Conservation (phyloP, 2,113 vertebrate species). For the Terrapene triunguis region DNA sequence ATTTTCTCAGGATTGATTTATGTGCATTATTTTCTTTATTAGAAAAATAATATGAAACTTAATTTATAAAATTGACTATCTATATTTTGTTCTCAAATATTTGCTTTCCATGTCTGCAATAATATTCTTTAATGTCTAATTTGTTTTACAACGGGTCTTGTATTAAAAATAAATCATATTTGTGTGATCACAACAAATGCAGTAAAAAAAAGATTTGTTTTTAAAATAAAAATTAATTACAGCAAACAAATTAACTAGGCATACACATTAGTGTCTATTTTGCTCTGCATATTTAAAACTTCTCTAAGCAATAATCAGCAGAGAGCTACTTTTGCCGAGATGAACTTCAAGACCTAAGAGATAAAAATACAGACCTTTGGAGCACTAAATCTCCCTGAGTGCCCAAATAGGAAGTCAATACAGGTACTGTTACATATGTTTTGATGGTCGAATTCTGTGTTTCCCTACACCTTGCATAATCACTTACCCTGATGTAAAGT, state of each 20-base stretch:
- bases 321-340: not conserved
- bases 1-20: constrained; percentile 34
- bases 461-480: not conserved
- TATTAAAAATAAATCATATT: constrained; percentile 26
- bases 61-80: constrained; percentile 28
- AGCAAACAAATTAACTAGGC: not conserved
- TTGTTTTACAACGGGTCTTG: constrained; percentile 40
- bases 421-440: not conserved
- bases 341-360: not conserved
- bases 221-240: constrained; percentile 11
- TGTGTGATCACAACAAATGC: constrained; percentile 14
- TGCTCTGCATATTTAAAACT: not conserved
- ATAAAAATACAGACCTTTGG: not conserved
- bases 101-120: not conserved
- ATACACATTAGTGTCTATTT: not conserved
- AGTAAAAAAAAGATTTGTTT: constrained; percentile 38
- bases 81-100: constrained; percentile 24
- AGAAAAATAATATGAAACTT: constrained; percentile 43
- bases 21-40: constrained; percentile 45
- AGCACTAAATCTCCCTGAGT: not conserved
- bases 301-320: not conserved
- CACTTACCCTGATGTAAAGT: not conserved
- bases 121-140: constrained; percentile 47
- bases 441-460: not conserved
- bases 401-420: not conserved